Percentiles rank a stretch among this genome's conserved stretches.
phyloP scores from a whole-genome alignment of 2,888 invertebrate genomes.

The Iphiclides podalirius region DNA sequence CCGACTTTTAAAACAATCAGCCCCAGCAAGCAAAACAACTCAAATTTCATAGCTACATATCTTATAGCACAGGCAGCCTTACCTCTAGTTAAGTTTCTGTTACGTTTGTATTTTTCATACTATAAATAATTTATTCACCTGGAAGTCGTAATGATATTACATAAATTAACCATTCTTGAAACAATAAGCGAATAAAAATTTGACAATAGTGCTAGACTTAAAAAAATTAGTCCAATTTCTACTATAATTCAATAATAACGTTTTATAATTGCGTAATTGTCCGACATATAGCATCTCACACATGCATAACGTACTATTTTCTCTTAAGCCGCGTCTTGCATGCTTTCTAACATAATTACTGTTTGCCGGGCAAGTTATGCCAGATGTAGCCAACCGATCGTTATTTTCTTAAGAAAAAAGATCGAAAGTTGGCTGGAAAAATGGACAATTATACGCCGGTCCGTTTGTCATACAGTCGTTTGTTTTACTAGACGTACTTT shows the following conservation, averaged over 20 bases:
- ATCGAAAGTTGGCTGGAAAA: conserved; percentile 17
- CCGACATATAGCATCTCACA: conserved; percentile 8
- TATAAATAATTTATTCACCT: too few species aligned
- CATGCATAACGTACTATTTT: conserved; percentile 27
- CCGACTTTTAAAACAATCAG: too few species aligned
- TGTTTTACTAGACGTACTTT: background rate
- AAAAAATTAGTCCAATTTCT: background rate
- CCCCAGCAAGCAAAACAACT: too few species aligned
- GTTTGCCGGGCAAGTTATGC: conserved; percentile 29
- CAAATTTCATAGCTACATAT: too few species aligned
- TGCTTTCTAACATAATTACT: conserved; percentile 44
- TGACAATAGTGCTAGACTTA: too few species aligned
- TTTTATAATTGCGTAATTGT: conserved; percentile 34
- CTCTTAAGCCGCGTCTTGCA: conserved; percentile 30
- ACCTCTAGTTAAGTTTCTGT: too few species aligned
- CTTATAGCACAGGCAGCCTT: too few species aligned
- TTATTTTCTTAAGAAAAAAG: conserved; percentile 16
- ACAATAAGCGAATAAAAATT: too few species aligned
- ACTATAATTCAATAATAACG: background rate
- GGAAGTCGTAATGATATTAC: too few species aligned
- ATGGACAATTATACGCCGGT: conserved; percentile 20
- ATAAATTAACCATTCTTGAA: too few species aligned
- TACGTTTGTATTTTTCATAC: too few species aligned
- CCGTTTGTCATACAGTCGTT: conserved; percentile 3
- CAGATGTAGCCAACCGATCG: conserved; percentile 27